Evolutionary conservation across 2,888 invertebrate genomes (phyloP), one percentile per base, ranked within the genome.

Genomic region (Hydroisotoma schaefferi): DNA sequence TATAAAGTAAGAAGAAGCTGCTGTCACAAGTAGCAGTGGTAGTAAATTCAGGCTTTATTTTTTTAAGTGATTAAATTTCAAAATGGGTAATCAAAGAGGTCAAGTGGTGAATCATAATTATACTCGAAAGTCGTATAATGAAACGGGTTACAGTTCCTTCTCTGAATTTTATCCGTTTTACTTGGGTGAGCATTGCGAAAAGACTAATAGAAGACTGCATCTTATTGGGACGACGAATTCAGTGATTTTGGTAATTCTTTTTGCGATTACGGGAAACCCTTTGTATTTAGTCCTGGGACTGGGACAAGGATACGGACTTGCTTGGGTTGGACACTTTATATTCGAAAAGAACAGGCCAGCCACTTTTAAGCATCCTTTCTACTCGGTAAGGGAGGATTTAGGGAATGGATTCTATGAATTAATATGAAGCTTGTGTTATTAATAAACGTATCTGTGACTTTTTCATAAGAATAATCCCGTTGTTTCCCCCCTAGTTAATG

Each of bases 271-370:
- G 18, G 60, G 61, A 18, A 57, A 33, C 8, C 55, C 46, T 20
- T 48, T 25, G 1, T 37, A 67, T 2, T 2, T 63, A 2, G 25
- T 59, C 12, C 12, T 64, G 1, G 62, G 59, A 12, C 18, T 65
- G 5, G 55, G 63, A 15, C 69, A 67, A 44, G 71, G 59, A 4
- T 71, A 71, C 47, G 63, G 46, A 2, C 54, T 71, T 20, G 69
- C 71, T 1, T 71, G 71, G 71, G 20, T 67, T 23, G 69, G 71
- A 44, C 71, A 71, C 56, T 71, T 64, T 22, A 52, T 61, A 22
- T 68, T 71, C 55, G 71, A 71, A 43, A 64, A 60, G 46, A 71
- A 71, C 28, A 69, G 63, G 40, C 71, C 71, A 15, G 71, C 71
- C 2, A 71, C 71, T 0, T 70, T 70, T 27, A 55, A 63, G 33